Evolutionary conservation across 2,113 vertebrate species (phyloP), one percentile per base, ranked within the genome.

Genomic region (Xenopus borealis): DNA sequence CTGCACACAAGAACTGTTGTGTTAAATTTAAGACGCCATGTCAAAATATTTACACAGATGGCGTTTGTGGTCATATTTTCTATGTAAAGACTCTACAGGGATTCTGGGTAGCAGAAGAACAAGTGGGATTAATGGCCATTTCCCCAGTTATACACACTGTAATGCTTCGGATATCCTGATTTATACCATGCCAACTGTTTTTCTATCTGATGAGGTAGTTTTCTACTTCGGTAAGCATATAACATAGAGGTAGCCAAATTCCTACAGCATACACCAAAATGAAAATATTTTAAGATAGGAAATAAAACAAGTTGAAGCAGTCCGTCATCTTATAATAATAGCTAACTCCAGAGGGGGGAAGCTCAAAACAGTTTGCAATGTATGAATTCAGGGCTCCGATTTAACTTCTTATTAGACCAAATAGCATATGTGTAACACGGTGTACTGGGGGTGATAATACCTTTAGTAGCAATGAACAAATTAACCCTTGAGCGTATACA

Each of bases 171-270:
- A 87, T 91, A 85, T 66, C 80, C 84, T 84, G 85, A 93, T 90
- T 93, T 93, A 90, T 91, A 87, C 67, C 75, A 44, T 0, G 1
- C 81, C 86, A 89, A 88, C 83, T 92, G 90, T 92, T 93, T 94
- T 93, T 83, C 82, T 93, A 89, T 87, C 87, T 87, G 88, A 93
- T 93, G 91, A 91, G 89, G 86, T 86, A 82, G 86, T 88, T 91
- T 90, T 91, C 86, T 91, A 89, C 86, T 90, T 86, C 76, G 90
- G 83, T 88, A 88, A 90, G 87, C 88, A 85, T 82, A 88, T 89
- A 88, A 90, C 89, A 85, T 84, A 79, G 79, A 89, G 78, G 84
- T 86, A 84, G 89, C 85, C 81, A 84, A 86, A 92, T 90, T 88
- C 91, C 86, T 84, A 87, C 78, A 78, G 76, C 71, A 72, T 82